Base-by-base conservation (phyloP, 1,140 invertebrate species). In the Theocolax elegans region DNA sequence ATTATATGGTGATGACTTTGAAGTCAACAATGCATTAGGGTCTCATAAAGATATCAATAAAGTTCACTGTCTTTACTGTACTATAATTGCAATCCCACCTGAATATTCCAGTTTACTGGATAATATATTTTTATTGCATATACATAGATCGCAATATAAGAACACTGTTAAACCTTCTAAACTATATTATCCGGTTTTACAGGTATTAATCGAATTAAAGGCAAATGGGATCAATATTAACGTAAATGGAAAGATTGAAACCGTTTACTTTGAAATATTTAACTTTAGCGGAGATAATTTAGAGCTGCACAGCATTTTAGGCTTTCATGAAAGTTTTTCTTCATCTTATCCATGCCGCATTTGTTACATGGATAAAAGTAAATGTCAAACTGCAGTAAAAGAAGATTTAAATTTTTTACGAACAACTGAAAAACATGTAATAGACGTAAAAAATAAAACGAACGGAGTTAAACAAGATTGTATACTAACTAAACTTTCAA, bases 1-100 rank as follows among this genome's bases (percentile, higher is more conserved):
- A 15, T 23, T 78, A 15, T 80, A 77, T 71, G 77, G 73, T 38
- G 80, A 82, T 63, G 80, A 82, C 60, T 74, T 79, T 48, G 79
- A 81, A 72, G 72, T 78, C 19, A 79, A 79, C 48, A 82, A 83
- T 67, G 72, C 76, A 13, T 54, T 81, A 17, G 76, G 79, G 15
- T 75, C 78, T 25, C 74, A 81, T 68, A 60, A 73, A 31, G 69
- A 23, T 42, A 29, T 76, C 17, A 75, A 80, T 63, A 80, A 81
- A 75, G 23, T 81, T n/a, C 74, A 79, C 38, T 71, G 68, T 19
- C 65, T 80, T 3, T 81, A 80, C 71, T 75, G 59, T 73, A 59
- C 31, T 62, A 66, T 83, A 31, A 53, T 74, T 23, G 72, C 74
- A 44, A 73, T 81, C 40, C 79, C 81, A 29, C 73, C 65, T 15